Conservation (phyloP, 2,888 invertebrate genomes). For the Nezara viridula region DNA sequence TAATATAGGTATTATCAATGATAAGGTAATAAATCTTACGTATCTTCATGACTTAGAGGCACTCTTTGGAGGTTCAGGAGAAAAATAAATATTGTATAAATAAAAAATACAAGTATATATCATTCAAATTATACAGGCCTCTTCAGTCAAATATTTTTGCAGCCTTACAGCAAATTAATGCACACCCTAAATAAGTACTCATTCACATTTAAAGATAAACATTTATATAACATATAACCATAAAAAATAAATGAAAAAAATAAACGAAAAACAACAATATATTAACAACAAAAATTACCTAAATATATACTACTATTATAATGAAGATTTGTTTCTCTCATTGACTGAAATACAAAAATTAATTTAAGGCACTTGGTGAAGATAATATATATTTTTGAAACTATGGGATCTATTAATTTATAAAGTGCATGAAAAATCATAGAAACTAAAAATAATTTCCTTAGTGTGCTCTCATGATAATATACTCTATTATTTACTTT, state of each 20-base stretch:
- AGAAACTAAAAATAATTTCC: slow-evolving; percentile 20
- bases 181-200: slow-evolving; percentile 51
- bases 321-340: slow-evolving; percentile 45
- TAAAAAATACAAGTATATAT: slow-evolving; percentile 53
- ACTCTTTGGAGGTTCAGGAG: slow-evolving; percentile 62
- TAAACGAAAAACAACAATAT: slow-evolving; percentile 12
- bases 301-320: not conserved
- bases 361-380: slow-evolving; percentile 58
- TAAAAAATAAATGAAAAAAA: slow-evolving; percentile 12
- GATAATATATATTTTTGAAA: slow-evolving; percentile 19
- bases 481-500: not conserved
- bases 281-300: slow-evolving; percentile 49
- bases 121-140: slow-evolving; percentile 58
- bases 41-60: slow-evolving; percentile 64
- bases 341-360: slow-evolving; percentile 50
- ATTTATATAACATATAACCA: slow-evolving; percentile 15
- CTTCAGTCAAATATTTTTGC: slow-evolving; percentile 53
- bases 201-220: slow-evolving; percentile 17
- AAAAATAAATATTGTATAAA: slow-evolving; percentile 58
- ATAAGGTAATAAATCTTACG: slow-evolving; percentile 54
- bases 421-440: slow-evolving; percentile 44
- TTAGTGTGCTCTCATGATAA: slow-evolving; percentile 23
- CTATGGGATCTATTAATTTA: slow-evolving; percentile 35
- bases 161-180: slow-evolving; percentile 48
- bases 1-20: slow-evolving; percentile 43